Evolutionary conservation across 2,888 invertebrate genomes (phyloP), one percentile per base, ranked within the genome.

Genomic region (Patella caerulea): DNA sequence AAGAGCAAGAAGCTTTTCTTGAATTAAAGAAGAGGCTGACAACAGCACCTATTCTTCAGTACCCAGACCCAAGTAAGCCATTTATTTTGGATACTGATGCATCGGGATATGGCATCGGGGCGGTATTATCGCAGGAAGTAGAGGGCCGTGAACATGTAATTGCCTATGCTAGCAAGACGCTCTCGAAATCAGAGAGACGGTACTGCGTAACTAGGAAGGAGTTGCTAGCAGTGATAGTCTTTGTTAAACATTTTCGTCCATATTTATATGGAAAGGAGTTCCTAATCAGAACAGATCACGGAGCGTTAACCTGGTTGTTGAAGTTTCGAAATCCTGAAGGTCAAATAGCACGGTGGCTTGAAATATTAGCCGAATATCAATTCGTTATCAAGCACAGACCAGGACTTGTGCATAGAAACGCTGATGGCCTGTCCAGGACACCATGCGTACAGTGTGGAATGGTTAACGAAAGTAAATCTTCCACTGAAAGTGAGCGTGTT

Each of bases 71-170:
- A n/a, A 71, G 81, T 17, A 77, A 71, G 1, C 24, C 24, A 12
- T 83, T 82, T 75, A 77, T 84, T 12, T 69, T 84, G 24, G 85
- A 86, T 71, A 83, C 81, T 17, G 83, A 86, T 78, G 86, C 83
- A 15, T 81, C 83, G 73, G 77, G 74, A n/a, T 45, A 12, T 56
- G 83, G 82, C 7, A 81, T 86, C 14, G 85, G 84, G 9, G 82
- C 80, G 12, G 82, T 83, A 7, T 71, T 84, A 12, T 82, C 83
- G 24, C 83, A 85, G 78, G 56, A 80, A 9, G 79, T 83, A 69
- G 78, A 81, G 29, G 82, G 80, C 2, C 73, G 79, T 54, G 85
- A 86, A 77, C 59, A 72, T 7, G 85, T 86, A 17, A 78, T 86
- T 52, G 74, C 80, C 14, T 85, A 79, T 75, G 80, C 78, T 5